A percentile compares a stretch with the other conserved stretches of the same genome.
phyloP scores from a whole-genome alignment of 2,888 invertebrate genomes.

The Iselma pallidipennis region DNA sequence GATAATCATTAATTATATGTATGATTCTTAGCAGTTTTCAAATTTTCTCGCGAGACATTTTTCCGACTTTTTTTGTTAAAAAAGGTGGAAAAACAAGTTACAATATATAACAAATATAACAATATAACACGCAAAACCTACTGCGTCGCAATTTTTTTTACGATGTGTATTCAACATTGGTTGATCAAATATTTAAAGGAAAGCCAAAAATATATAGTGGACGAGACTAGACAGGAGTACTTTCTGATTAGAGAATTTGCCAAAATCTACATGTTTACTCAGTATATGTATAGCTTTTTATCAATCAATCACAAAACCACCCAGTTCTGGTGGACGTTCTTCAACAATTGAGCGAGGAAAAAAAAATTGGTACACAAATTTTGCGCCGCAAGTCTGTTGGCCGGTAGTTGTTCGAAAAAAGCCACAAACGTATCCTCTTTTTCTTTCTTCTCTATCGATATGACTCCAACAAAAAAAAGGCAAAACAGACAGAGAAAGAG shows the following conservation, averaged over 20 bases:
- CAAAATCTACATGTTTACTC: not conserved
- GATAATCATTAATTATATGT: no score
- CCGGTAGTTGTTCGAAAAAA: no score
- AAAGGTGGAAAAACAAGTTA: slow-evolving; percentile 10
- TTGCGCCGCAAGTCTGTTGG: no score
- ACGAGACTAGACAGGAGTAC: not conserved
- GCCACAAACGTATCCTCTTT: no score
- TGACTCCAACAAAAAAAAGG: no score
- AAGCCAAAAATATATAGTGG: slow-evolving; percentile 22
- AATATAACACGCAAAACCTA: slow-evolving; percentile 18
- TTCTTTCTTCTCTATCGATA: no score
- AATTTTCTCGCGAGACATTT: not conserved
- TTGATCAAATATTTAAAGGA: slow-evolving; percentile 25
- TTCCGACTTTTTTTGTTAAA: not conserved
- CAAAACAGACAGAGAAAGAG: no score
- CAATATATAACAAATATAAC: slow-evolving; percentile 1
- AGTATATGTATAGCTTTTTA: no score
- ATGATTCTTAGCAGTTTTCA: not conserved
- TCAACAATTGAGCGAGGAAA: not conserved
- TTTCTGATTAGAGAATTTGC: not conserved
- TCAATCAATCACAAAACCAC: not conserved
- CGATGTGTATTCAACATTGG: slow-evolving; percentile 6
- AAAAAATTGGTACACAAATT: no score
- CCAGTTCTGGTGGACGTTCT: no score
- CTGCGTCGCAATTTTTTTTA: slow-evolving; percentile 22